Evolutionary conservation across 1,140 invertebrate genomes (phyloP).

Genomic region (Nilaparvata lugens): DNA sequence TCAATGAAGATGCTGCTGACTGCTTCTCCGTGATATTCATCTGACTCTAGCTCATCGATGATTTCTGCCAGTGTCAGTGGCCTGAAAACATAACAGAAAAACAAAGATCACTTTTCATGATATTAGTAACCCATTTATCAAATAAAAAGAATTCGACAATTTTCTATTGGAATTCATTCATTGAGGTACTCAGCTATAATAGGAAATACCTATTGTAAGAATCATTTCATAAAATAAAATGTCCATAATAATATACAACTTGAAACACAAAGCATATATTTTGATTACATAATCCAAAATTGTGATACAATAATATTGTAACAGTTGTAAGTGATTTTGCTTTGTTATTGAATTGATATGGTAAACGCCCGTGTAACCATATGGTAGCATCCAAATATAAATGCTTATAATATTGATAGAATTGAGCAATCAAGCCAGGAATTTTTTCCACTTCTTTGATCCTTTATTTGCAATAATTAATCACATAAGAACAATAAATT

Average conservation of each 20-base stretch:
- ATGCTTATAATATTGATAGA: not conserved
- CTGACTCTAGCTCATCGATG: constrained; percentile 4
- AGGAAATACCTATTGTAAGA: not conserved
- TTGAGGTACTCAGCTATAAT: not conserved
- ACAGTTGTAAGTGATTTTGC: not conserved
- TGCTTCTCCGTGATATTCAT: constrained; percentile 4
- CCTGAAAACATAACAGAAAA: constrained; percentile 1
- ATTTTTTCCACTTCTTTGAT: not conserved
- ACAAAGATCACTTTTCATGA: not conserved
- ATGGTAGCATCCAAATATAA: constrained; percentile 5
- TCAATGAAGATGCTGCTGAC: constrained; percentile 15
- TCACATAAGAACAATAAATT: not conserved
- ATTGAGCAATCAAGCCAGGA: not conserved
- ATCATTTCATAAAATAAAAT: constrained; percentile 1
- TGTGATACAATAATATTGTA: not conserved
- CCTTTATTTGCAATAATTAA: not conserved
- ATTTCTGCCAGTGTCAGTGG: constrained; percentile 8
- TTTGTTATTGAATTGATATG: constrained; percentile 3
- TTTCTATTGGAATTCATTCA: not conserved
- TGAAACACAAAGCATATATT: not conserved
- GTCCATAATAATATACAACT: not conserved
- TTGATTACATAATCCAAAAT: not conserved
- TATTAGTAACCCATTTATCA: not conserved
- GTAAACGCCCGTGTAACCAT: constrained; percentile 8
- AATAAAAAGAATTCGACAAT: constrained; percentile 1